Base-by-base conservation (phyloP, 2,113 vertebrate genomes). In the Cyprinus carpio region DNA sequence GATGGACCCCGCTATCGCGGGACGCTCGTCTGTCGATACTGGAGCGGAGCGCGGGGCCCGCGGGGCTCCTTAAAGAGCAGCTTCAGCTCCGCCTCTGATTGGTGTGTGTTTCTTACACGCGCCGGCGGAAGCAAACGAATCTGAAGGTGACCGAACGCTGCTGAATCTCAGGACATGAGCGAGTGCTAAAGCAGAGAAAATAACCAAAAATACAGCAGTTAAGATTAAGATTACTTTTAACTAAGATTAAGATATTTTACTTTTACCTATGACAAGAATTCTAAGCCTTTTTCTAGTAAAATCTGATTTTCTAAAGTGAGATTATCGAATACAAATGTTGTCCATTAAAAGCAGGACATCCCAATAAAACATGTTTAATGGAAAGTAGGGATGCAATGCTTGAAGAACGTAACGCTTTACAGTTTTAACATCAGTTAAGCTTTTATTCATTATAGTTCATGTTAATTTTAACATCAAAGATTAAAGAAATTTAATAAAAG, bases 21-120 rank as follows among this genome's bases (percentile, higher is more conserved):
- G 90, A 89, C 89, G 89, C 85, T 84, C 86, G 87, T 92, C 91
- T 91, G 92, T 92, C 84, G 83, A 93, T 93, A 93, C 91, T 88
- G 77, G 88, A 91, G 88, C 65, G 13, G n/a, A n/a, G n/a, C n/a
- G n/a, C n/a, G n/a, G n/a, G 89, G 11, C 62, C 62, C 13, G 27
- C 15, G 62, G 29, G 62, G 62, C 27, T 20, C 15, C 15, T 34
- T 67, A 67, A 67, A 67, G 29, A 67, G 65, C 65, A 18, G 65
- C 15, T 18, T 67, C 34, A 67, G 29, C 64, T 67, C 64, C 64
- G 3, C 64, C 29, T 34, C 64, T 67, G 29, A 67, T 64, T 13
- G 29, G 6, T 31, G 62, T 29, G 62, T 27, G 60, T 67, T 15
- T 27, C 62, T 15, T 27, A 2, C 60, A 64, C 62, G 25, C 62